Base-by-base conservation (phyloP, 2,888 invertebrate species). In the Sarcophaga caerulescens region DNA sequence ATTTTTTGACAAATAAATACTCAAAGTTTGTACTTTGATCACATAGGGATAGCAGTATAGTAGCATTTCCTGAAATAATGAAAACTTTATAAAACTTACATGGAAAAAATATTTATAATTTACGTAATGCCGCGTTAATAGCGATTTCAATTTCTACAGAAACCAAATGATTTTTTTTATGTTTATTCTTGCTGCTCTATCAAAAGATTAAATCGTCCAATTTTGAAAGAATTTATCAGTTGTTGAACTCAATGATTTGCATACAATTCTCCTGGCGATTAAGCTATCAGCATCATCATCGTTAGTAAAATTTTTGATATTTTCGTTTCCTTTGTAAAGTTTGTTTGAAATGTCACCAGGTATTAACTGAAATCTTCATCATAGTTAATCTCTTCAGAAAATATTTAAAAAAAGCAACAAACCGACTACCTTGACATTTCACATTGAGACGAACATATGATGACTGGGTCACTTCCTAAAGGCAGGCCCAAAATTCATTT, bases 321-420 rank as follows among this genome's bases (percentile, higher is more conserved):
- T 62, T 69, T 57, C 8, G 23, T 75, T 79, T 77, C 35, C 52
- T 47, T 45, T 52, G 14, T 57, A 76, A 60, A 70, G 70, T 80
- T 75, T 70, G 45, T 62, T 81, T 65, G 25, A 81, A 79, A 80
- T 84, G 84, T 86, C 86, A 81, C 78, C 73, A 84, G 62, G 23
- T 59, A 86, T 86, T 86, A 86, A 81, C 74, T 84, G 75, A 86
- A 81, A 84, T 86, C 81, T 84, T 84, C 84, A 81, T 86, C 86
- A 86, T 70, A 81, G 81, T 78, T 82, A 86, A 84, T 84, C 84
- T 81, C 63, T 60, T 75, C 70, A 70, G 57, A 84, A 81, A 75
- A 79, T 45, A 65, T 19, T 25, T 60, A 25, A 59, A 12, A 59
- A 52, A 79, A 62, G 23, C 21, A 79, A 84, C 80, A 77, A 74